Conservation (phyloP, 35 echinoderm and acorn worm species). For the Anneissia japonica region DNA sequence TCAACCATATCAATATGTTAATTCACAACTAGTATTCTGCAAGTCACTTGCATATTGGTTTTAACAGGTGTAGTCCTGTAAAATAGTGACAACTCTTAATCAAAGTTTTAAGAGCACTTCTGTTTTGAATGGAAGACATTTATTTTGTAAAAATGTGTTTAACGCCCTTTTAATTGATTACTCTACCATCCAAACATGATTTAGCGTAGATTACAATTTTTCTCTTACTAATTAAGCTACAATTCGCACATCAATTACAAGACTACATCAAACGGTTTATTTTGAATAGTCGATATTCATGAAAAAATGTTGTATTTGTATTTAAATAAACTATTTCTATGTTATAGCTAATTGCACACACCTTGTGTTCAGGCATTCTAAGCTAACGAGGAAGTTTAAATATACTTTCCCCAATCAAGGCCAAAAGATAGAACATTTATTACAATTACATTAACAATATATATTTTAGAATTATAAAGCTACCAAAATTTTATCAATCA, state of each 20-base stretch:
- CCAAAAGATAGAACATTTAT: not conserved
- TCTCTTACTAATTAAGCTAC: not conserved
- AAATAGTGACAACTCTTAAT: no score
- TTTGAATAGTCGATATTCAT: not conserved
- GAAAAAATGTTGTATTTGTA: not conserved
- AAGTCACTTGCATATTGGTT: not conserved
- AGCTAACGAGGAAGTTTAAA: not conserved
- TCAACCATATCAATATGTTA: not conserved
- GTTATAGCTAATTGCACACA: not conserved
- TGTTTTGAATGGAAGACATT: not conserved
- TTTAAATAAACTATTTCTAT: not conserved
- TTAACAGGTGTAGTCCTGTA: not conserved
- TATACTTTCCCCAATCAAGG: not conserved
- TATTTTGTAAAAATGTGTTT: not conserved
- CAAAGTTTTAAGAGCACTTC: not conserved
- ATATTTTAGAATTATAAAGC: not conserved
- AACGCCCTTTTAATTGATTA: no score
- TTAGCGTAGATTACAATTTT: not conserved
- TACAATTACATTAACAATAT: not conserved
- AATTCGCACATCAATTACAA: not conserved
- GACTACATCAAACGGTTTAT: not conserved
- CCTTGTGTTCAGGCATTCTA: not conserved
- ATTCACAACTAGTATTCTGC: not conserved
- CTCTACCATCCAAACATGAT: no score
- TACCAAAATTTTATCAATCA: not conserved